Percentiles rank a stretch among this genome's conserved stretches.
Conservation (phyloP, 53 echinoderm and acorn worm species). For the Paracentrotus lividus region DNA sequence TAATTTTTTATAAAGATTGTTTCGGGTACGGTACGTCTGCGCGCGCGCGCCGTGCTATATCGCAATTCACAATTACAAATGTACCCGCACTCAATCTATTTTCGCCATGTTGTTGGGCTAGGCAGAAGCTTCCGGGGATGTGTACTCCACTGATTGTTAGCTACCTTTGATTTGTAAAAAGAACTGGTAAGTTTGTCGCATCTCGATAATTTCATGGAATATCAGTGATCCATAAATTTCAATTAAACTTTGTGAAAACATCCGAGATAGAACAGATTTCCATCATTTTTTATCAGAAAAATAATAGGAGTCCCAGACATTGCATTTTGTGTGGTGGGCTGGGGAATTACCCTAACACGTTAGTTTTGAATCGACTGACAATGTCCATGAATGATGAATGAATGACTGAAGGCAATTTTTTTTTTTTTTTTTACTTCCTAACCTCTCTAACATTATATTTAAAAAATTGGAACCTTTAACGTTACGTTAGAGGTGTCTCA, state of each 20-base stretch:
- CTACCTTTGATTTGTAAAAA: background rate
- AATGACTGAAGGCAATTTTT: background rate
- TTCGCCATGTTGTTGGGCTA: slow-evolving; percentile 58
- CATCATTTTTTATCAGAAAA: background rate
- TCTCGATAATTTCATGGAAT: background rate
- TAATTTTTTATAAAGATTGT: too few species aligned
- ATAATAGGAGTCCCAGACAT: slow-evolving; percentile 26
- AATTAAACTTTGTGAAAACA: background rate
- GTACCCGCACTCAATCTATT: background rate
- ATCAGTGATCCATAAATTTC: background rate
- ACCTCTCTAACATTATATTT: background rate
- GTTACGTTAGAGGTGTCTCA: too few species aligned
- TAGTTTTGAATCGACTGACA: background rate
- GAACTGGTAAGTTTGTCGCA: background rate
- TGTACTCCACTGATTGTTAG: background rate
- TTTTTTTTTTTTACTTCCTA: too few species aligned
- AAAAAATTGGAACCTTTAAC: background rate
- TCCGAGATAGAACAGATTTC: background rate
- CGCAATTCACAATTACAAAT: too few species aligned
- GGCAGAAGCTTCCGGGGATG: slow-evolving; percentile 31
- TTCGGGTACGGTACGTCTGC: background rate
- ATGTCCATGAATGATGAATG: background rate
- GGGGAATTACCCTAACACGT: too few species aligned
- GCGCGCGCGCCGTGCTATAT: background rate
- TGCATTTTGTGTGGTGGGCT: slow-evolving; percentile 27